These are phyloP conservation scores for Morpho helenor DNA, from an alignment of 2,888 invertebrate genomes.

Conservation along the genomic window DNA sequence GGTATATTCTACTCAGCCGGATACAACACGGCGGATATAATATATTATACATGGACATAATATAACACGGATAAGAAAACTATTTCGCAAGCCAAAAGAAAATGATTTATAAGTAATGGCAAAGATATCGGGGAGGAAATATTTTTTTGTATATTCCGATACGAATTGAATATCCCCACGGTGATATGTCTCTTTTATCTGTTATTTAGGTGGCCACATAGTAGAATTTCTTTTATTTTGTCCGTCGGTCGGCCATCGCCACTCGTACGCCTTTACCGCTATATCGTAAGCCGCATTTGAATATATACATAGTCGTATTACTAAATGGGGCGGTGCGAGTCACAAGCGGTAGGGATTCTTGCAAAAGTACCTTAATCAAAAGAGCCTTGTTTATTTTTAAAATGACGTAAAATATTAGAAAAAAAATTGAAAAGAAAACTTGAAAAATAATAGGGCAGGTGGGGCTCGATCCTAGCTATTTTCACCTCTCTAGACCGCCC, in stretches of 20 bases:
- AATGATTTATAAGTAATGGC: background rate
- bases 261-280: conserved; percentile 49
- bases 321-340: conserved; percentile 30
- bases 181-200: conserved; percentile 16
- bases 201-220: conserved; percentile 22
- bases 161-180: conserved; percentile 18
- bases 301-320: conserved; percentile 57
- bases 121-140: background rate
- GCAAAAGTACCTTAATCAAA: background rate
- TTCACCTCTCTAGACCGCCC: no score
- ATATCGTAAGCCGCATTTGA: conserved; percentile 65
- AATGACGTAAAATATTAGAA: no score
- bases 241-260: conserved; percentile 20
- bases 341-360: conserved; percentile 28
- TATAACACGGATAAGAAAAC: no score
- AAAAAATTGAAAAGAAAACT: no score
- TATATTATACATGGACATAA: no score
- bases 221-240: conserved; percentile 27
- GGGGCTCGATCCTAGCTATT: no score
- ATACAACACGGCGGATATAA: no score
- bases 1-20: no score
- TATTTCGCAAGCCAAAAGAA: background rate
- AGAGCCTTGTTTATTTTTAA: no score
- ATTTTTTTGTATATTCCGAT: background rate
- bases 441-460: no score